Base-by-base conservation (phyloP, 2,888 invertebrate species). In the Dicranocentrus wangi region DNA sequence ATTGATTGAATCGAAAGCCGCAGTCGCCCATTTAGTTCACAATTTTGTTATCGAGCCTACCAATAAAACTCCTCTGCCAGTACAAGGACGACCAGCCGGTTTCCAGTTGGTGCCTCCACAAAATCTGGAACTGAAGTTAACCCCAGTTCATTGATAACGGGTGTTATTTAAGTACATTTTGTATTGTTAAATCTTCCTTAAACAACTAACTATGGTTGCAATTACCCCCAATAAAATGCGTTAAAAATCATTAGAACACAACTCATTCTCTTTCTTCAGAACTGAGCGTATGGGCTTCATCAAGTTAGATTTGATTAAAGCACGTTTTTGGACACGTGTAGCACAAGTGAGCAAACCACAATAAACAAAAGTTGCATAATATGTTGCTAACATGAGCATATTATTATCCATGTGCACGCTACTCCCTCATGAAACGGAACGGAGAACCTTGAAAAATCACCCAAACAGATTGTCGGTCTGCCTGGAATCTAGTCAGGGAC, bases 31-130 rank as follows among this genome's bases (percentile, higher is more conserved):
- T n/a, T n/a, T n/a, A n/a, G n/a, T n/a, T n/a, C n/a, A n/a, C n/a
- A n/a, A n/a, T n/a, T n/a, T n/a, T n/a, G n/a, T n/a, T n/a, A n/a
- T n/a, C 28, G 76, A 76, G 42, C 83, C 83, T 0, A 58, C 80
- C 1, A n/a, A 32, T 25, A 80, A 69, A 25, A 83, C 83, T 1
- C 80, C 80, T 0, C 61, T 82, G 21, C 83, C 83, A 2, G 25
- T 79, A 1, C 42, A 51, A 28, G 39, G 27, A 13, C 19, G 19
- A 2, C 10, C 27, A 7, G 28, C 55, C 7, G 72, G 51, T 13
- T 61, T 71, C 10, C 5, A 43, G 1, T 13, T 58, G 13, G 15
- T 25, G 15, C 42, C 43, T 2, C 71, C 71, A 1, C 13, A 71
- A n/a, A 17, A 42, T n/a, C 42, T 71, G 25, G 60, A 71, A 17